Conservation (phyloP, 2,113 vertebrate genomes). For the Nothoprocta pentlandii region DNA sequence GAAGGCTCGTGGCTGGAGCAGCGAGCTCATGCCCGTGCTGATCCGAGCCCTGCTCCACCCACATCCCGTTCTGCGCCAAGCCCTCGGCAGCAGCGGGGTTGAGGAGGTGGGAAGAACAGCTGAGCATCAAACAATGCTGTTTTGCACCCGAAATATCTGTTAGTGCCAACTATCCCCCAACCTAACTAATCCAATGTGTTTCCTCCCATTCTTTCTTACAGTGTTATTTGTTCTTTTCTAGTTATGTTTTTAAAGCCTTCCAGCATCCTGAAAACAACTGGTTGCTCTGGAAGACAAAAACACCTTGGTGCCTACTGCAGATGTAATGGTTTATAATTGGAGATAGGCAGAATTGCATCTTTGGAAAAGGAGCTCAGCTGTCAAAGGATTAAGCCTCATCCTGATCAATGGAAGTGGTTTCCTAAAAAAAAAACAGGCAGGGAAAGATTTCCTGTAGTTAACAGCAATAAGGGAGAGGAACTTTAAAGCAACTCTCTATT, state of each 20-base stretch:
- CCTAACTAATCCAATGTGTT: background rate
- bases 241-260: background rate
- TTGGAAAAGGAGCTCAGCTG: slow-evolving; percentile 43
- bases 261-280: rapidly evolving
- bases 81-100: too few relatives aligned
- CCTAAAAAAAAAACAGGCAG: slow-evolving; percentile 80
- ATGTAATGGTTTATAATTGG: slow-evolving; percentile 19
- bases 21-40: too few relatives aligned
- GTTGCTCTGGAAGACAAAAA: background rate
- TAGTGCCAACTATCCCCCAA: background rate
- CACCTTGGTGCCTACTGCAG: background rate
- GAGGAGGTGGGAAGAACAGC: background rate
- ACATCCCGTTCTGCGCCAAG: background rate
- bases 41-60: background rate
- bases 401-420: slow-evolving; percentile 73
- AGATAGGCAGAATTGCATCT: slow-evolving; percentile 57
- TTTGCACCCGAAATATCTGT: background rate
- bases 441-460: slow-evolving; percentile 83
- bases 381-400: slow-evolving; percentile 68
- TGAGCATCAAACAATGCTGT: too few relatives aligned
- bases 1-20: background rate
- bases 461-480: slow-evolving; percentile 77
- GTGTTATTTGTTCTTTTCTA: background rate
- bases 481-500: slow-evolving; percentile 81
- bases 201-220: background rate